phyloP scores from a whole-genome alignment of 37 sponge, comb jelly and placozoan genomes.

The Chondrilla cf. caribensis region DNA sequence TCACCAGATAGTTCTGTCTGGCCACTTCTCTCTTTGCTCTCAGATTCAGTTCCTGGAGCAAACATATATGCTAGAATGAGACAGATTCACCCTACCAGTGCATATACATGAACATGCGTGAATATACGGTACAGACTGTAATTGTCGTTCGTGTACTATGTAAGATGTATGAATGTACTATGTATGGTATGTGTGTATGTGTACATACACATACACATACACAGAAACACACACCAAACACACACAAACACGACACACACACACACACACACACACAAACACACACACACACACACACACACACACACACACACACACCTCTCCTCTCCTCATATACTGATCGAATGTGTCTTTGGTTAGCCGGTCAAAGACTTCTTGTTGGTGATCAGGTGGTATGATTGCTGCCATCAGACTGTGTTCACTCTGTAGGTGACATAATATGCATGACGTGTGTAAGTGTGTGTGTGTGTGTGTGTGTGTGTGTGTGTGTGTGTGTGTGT shows the following conservation, averaged over 20 bases:
- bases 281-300: too few species aligned
- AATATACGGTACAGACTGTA: too few species aligned
- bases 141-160: too few species aligned
- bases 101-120: background rate
- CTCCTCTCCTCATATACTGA: constrained; percentile 68
- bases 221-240: too few species aligned
- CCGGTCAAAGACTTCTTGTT: constrained; percentile 51
- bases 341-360: constrained; percentile 66
- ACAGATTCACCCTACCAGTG: background rate
- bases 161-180: too few species aligned
- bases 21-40: constrained; percentile 45
- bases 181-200: too few species aligned
- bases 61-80: background rate
- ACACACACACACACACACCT: constrained; percentile 42
- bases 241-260: too few species aligned
- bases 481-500: background rate
- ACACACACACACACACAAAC: too few species aligned
- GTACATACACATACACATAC: too few species aligned
- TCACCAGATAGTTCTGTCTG: constrained; percentile 38
- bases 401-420: constrained; percentile 72
- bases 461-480: background rate
- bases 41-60: constrained; percentile 21
- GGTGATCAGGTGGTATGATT: constrained; percentile 67
- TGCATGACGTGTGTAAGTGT: background rate
- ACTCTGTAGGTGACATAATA: constrained; percentile 32